Conservation (phyloP, 2,113 vertebrate species). For the Indri indri region DNA sequence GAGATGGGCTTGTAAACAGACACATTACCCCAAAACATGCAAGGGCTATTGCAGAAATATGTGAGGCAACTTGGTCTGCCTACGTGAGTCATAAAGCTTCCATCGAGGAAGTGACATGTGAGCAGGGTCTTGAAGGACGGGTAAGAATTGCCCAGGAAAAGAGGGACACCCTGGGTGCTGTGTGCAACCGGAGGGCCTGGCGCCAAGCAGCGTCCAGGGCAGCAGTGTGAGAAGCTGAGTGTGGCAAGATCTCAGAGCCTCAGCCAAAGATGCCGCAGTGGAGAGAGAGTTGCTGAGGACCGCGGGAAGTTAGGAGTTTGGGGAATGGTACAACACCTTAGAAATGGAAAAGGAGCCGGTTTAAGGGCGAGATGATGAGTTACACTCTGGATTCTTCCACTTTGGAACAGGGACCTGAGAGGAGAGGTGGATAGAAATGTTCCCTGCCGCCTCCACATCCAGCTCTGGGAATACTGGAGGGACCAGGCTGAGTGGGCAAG, state of each 20-base stretch:
- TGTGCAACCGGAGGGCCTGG: not conserved
- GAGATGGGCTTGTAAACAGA: not conserved
- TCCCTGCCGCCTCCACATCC: not conserved
- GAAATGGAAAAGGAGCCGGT: not conserved
- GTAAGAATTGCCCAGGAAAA: not conserved
- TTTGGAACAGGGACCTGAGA: not conserved
- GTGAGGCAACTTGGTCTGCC: not conserved
- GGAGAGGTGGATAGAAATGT: not conserved
- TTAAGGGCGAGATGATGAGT: not conserved
- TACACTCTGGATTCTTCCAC: not conserved
- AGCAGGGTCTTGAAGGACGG: not conserved
- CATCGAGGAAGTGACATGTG: not conserved
- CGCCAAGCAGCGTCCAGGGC: no score
- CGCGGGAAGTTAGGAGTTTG: not conserved
- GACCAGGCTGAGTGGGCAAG: not conserved
- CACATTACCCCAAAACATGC: not conserved
- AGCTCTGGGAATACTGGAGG: not conserved
- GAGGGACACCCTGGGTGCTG: no score
- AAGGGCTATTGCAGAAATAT: not conserved
- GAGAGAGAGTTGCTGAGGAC: not conserved
- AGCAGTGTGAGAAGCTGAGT: accelerated
- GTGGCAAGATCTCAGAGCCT: not conserved
- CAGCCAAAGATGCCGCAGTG: not conserved
- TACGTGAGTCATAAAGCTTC: not conserved
- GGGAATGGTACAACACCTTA: not conserved